Conservation (phyloP, 1,140 invertebrate species). For the Nephotettix cincticeps region DNA sequence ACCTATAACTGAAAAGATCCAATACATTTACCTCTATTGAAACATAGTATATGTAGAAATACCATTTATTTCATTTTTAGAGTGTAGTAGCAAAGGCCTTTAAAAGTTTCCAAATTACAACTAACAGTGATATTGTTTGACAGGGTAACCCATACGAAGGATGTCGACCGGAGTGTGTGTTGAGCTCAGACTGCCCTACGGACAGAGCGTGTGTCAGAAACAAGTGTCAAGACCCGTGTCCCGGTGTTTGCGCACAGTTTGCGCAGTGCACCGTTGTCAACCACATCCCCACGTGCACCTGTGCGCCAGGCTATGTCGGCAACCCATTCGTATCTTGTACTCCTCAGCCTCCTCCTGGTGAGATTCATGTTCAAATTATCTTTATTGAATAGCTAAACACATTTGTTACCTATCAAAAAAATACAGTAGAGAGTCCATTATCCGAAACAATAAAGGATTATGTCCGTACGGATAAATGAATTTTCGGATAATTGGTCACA, state of each 20-base stretch:
- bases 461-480: too few species aligned
- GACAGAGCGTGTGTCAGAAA: constrained; percentile 49
- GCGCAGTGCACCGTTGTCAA: constrained; percentile 57
- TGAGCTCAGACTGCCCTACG: constrained; percentile 57
- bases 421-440: too few species aligned
- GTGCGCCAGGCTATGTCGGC: constrained; percentile 50
- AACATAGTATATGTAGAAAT: neutral
- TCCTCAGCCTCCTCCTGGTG: constrained; percentile 34
- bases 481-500: too few species aligned
- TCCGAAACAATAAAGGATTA: too few species aligned
- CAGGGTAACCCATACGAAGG: constrained; percentile 45
- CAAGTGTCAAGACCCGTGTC: constrained; percentile 56
- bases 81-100: neutral
- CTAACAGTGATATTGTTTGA: constrained; percentile 36
- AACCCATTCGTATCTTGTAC: constrained; percentile 52
- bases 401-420: too few species aligned
- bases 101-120: neutral
- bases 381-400: too few species aligned
- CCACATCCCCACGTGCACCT: constrained; percentile 64
- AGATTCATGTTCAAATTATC: too few species aligned
- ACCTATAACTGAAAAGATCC: too few species aligned
- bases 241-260: constrained; percentile 53
- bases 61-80: neutral
- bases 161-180: constrained; percentile 58
- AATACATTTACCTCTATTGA: too few species aligned